phyloP scores from a whole-genome alignment of 2,888 invertebrate species.

The Machimus atricapillus region DNA sequence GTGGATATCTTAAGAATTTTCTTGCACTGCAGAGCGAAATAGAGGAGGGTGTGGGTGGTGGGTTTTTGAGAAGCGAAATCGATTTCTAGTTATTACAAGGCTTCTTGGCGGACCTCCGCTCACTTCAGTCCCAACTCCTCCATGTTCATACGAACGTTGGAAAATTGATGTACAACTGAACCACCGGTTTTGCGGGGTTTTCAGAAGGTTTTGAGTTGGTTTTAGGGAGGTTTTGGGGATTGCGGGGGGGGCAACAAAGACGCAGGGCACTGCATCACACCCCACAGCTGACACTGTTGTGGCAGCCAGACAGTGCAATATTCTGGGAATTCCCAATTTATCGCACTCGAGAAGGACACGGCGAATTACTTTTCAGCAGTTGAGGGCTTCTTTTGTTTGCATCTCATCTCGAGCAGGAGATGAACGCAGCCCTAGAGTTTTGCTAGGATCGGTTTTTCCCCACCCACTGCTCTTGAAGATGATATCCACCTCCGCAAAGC shows the following conservation, averaged over 20 bases:
- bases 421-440: not conserved
- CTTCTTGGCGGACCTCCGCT: not conserved
- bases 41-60: not conserved
- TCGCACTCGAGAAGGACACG: conserved; percentile 14
- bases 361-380: conserved; percentile 33
- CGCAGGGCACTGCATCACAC: not conserved
- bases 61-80: conserved; percentile 8
- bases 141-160: not conserved
- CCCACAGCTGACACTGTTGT: not conserved
- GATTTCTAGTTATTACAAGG: conserved; percentile 24
- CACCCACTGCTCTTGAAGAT: not conserved
- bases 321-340: conserved; percentile 20
- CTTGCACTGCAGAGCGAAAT: not conserved
- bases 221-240: not conserved
- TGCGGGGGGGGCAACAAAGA: not conserved
- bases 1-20: not conserved
- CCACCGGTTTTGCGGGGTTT: not conserved
- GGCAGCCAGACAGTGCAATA: conserved; percentile 21
- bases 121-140: not conserved
- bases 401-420: not conserved
- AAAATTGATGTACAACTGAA: conserved; percentile 31
- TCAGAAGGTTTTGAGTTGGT: not conserved
- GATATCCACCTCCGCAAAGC: not conserved
- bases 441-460: not conserved
- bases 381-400: not conserved